A percentile compares a stretch with the other conserved stretches of the same genome.
These are phyloP conservation scores for Oscheius onirici DNA, from an alignment of 2,888 invertebrate genomes.

Conservation along the genomic window DNA sequence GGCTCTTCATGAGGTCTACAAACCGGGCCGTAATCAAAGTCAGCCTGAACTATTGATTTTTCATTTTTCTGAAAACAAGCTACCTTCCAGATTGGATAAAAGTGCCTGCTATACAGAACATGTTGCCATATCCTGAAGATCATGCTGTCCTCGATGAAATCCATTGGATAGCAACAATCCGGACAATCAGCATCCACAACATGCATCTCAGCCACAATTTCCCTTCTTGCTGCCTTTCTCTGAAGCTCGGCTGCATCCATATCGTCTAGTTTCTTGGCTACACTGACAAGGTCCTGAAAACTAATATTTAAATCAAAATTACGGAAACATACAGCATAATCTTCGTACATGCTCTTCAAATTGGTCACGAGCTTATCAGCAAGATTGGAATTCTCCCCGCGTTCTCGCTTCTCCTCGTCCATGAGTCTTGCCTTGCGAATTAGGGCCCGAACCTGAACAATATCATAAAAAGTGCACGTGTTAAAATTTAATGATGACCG, in stretches of 20 bases:
- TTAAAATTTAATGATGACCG: no score
- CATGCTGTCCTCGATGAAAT: conserved; percentile 49
- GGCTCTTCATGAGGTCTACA: conserved; percentile 51
- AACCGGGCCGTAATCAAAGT: conserved; percentile 61
- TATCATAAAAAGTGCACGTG: background rate
- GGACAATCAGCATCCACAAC: conserved; percentile 42
- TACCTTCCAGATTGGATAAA: conserved; percentile 48
- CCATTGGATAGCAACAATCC: conserved; percentile 54
- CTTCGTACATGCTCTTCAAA: conserved; percentile 32
- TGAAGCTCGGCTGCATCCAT: conserved; percentile 38
- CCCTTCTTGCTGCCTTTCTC: conserved; percentile 29
- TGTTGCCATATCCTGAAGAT: conserved; percentile 48
- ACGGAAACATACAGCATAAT: conserved; percentile 19
- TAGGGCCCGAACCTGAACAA: conserved; percentile 32
- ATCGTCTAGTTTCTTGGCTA: conserved; percentile 31
- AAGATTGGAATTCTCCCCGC: conserved; percentile 29
- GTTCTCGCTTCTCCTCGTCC: conserved; percentile 35
- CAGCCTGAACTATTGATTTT: conserved; percentile 14
- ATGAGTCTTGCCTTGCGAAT: conserved; percentile 33
- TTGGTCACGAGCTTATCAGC: conserved; percentile 30
- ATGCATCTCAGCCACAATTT: conserved; percentile 39
- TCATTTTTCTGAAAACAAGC: background rate
- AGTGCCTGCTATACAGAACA: conserved; percentile 49
- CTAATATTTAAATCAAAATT: no score
- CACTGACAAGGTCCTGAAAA: conserved; percentile 25